Evolutionary conservation across 2,888 invertebrate species (phyloP), one percentile per base, ranked within the genome.

Genomic region (Augochlorella aurata): DNA sequence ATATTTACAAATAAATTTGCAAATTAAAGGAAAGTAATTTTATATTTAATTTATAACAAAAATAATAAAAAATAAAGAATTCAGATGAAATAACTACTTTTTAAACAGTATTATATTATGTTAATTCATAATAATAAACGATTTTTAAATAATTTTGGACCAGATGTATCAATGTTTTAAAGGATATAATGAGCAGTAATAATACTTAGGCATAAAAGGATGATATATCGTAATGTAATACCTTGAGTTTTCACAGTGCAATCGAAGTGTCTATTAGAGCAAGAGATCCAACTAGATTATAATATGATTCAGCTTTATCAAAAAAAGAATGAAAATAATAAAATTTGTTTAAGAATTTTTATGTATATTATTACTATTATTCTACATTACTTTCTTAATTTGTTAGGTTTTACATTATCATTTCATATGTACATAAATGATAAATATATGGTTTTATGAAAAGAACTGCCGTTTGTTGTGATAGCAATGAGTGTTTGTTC

Each of bases 361-460:
- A 84, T 81, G 84, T 85, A 86, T 77, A 79, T 82, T 86, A 83
- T 75, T 81, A 66, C 63, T 24, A 75, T 70, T 68, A 68, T 81
- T 76, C 54, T 81, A 61, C 70, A 67, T 69, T 66, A 78, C 54
- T 82, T 84, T 85, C 76, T 78, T 74, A 80, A 84, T 82, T 54
- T 65, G 58, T 80, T 83, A 86, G 76, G 70, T 74, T 74, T 84
- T 85, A 86, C 58, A 85, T 86, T 80, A 74, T 82, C 82, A 81
- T 84, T 77, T 74, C 63, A 68, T 82, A 86, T 86, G 86, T 86
- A 86, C 74, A 86, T 86, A 84, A 75, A 75, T 79, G 77, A 82
- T 84, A 86, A 86, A 86, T 86, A 86, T 72, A 86, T 86, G 73
- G 66, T 81, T 86, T 85, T 86, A 80, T 58, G 75, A 79, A 77